Base-by-base conservation (phyloP, 2,797 vertebrate genomes). In the Hemitrygon akajei region DNA sequence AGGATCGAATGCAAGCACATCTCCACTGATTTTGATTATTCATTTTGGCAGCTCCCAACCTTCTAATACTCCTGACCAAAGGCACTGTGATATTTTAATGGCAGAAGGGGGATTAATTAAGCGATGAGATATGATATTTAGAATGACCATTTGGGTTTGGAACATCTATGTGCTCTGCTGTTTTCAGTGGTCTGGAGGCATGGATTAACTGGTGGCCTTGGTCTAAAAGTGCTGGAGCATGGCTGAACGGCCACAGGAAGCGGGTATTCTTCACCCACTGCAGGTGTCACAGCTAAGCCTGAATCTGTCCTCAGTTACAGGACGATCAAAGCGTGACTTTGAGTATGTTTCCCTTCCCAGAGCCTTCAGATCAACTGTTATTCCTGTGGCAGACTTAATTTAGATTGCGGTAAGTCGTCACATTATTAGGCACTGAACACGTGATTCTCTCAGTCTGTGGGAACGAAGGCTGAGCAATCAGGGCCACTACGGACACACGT, bases 1-100 rank as follows among this genome's bases (percentile, higher is more conserved):
- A 30, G 40, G 27, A 94, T 34, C n/a, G 60, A 91, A 58, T 73
- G 34, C 75, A 89, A 92, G 37, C 66, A 30, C 40, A 92, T 69
- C 93, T 95, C 84, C 94, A 95, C 93, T 94, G 79, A 80, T 95
- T 92, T 95, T 91, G 94, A 94, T 95, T 95, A 75, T 2, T 75
- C 91, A 9, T 3, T 58, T 40, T 5, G 12, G 69, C 56, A 27
- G 37, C 7, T 25, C 34, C 66, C 34, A 69, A 69, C 20, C 60
- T 69, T 93, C 25, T 60, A 87, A 76, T 58, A 76, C 66, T 71
- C 34, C 89, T 12, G 27, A 60, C 27, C 5, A 20, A 91, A 91
- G 22, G 9, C 71, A 91, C 16, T 47, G 37, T n/a, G 25, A 76
- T 22, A 76, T 20, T 12, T 76, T 47, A 93, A 27, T 27, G 30